Percentiles rank a stretch among this genome's conserved stretches.
phyloP scores from a whole-genome alignment of 2,113 vertebrate species.

The Platichthys stellatus region DNA sequence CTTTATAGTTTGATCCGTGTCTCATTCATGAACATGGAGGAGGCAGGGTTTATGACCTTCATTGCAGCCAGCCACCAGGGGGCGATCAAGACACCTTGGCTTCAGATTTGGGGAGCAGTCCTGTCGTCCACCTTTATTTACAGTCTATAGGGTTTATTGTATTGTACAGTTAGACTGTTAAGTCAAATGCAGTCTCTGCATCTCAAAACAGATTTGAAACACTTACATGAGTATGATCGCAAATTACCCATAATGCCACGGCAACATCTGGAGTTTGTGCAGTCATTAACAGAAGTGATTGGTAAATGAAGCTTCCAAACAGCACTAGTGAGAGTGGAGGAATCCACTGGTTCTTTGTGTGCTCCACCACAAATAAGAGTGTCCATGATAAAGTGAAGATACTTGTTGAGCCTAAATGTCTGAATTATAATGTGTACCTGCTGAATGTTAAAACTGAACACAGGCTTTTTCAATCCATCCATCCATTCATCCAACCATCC shows the following conservation, averaged over 20 bases:
- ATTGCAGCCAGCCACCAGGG: too few relatives aligned
- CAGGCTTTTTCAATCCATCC: background rate
- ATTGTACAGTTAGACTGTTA: background rate
- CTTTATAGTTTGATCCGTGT: too few relatives aligned
- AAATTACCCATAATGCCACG: conserved; percentile 2
- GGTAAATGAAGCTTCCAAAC: background rate
- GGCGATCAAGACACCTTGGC: too few relatives aligned
- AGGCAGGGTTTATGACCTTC: too few relatives aligned
- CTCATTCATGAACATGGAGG: too few relatives aligned
- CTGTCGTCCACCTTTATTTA: too few relatives aligned
- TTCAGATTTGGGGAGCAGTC: too few relatives aligned
- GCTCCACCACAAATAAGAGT: background rate
- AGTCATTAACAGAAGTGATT: background rate
- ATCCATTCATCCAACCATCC: conserved; percentile 4
- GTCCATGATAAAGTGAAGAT: background rate
- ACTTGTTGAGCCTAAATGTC: background rate
- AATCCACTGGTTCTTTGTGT: background rate
- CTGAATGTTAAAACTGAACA: too few relatives aligned
- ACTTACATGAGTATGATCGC: background rate
- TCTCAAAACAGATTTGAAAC: conserved; percentile 5
- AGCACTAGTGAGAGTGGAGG: background rate
- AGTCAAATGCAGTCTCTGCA: background rate
- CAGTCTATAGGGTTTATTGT: background rate
- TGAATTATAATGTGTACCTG: background rate
- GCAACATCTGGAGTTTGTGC: background rate